phyloP scores from a whole-genome alignment of 2,113 vertebrate species.

The Scalopus aquaticus region DNA sequence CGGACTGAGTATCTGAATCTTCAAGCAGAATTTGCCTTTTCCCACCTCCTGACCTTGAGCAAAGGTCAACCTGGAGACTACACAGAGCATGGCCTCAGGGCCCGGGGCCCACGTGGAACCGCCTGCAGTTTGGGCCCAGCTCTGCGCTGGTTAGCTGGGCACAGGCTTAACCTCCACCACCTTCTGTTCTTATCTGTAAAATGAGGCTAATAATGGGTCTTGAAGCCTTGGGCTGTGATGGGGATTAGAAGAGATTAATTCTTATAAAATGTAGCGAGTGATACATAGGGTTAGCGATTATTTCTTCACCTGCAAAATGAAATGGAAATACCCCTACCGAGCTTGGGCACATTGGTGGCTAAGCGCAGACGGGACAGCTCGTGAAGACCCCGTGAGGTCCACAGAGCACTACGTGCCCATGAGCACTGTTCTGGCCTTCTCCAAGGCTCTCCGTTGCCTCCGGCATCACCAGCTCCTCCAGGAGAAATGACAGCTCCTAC shows the following conservation, averaged over 20 bases:
- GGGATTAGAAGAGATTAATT: not conserved
- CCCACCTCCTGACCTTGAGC: not conserved
- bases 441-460: fast-evolving
- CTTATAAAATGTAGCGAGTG: not conserved
- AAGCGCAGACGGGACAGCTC: not conserved
- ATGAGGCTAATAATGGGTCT: not conserved
- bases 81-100: fast-evolving
- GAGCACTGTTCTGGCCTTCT: not conserved
- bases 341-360: not conserved
- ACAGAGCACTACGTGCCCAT: fast-evolving
- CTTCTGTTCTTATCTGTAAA: not conserved
- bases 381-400: not conserved
- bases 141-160: not conserved
- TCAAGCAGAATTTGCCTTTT: not conserved
- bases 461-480: not conserved
- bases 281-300: not conserved
- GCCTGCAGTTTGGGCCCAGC: not conserved
- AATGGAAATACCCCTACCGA: no score
- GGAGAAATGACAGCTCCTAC: not conserved
- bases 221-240: not conserved
- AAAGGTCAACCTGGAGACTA: not conserved
- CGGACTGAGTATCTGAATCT: not conserved
- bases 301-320: not conserved
- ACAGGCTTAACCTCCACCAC: not conserved
- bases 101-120: not conserved